Evolutionary conservation across 2,888 invertebrate genomes (phyloP).

Genomic region (Diplazon laetatorius): DNA sequence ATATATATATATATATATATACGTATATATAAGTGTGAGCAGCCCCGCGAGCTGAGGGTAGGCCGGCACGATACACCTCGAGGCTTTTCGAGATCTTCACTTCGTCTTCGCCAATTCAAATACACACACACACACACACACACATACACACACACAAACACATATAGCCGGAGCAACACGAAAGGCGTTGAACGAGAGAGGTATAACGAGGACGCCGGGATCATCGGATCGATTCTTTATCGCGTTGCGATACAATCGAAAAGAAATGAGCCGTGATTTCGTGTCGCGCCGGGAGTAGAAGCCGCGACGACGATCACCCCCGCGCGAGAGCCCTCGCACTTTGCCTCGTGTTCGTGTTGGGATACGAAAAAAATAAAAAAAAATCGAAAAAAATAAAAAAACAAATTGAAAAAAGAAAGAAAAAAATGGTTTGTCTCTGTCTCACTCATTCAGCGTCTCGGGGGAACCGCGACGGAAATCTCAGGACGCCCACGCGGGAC

Average conservation of each 20-base stretch:
- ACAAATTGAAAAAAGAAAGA: too few species aligned
- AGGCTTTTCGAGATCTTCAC: slow-evolving; percentile 52
- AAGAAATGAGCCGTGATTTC: slow-evolving; percentile 65
- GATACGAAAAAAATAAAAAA: slow-evolving; percentile 48
- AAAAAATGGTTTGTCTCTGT: slow-evolving; percentile 6
- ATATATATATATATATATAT: not conserved
- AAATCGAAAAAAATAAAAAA: too few species aligned
- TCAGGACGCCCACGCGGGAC: slow-evolving; percentile 76
- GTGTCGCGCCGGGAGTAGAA: slow-evolving; percentile 59
- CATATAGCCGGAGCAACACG: too few species aligned
- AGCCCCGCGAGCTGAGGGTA: slow-evolving; percentile 13
- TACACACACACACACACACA: too few species aligned
- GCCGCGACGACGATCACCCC: slow-evolving; percentile 36
- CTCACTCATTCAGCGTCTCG: slow-evolving; percentile 17
- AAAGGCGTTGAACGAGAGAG: slow-evolving; percentile 51
- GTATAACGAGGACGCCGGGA: slow-evolving; percentile 64
- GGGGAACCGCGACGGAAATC: slow-evolving; percentile 58
- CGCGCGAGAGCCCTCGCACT: slow-evolving; percentile 29
- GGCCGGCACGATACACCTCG: slow-evolving; percentile 38
- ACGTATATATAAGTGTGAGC: slow-evolving; percentile 9
- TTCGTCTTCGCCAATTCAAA: slow-evolving; percentile 26
- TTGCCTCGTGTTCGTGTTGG: slow-evolving; percentile 21
- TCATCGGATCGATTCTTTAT: slow-evolving; percentile 65
- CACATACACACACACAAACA: too few species aligned
- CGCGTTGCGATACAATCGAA: slow-evolving; percentile 62